Evolutionary conservation across 2,113 vertebrate species (phyloP), one percentile per base, ranked within the genome.

Genomic region (Ascaphus truei): DNA sequence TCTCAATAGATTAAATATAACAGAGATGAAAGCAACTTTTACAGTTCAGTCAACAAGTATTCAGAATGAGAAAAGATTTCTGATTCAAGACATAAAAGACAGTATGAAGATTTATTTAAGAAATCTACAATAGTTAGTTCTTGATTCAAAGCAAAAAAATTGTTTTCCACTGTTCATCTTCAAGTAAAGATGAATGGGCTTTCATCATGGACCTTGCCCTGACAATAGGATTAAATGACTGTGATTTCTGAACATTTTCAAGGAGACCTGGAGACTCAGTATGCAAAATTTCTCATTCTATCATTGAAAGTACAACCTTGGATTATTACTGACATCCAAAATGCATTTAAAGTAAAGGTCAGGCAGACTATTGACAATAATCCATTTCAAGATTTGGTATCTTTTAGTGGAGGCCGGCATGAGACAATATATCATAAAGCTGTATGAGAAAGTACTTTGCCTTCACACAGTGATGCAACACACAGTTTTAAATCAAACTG

Each of bases 221-320:
- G 89, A 88, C 90, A 90, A 87, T 86, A 85, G 83, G 84, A 86
- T 90, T 88, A 88, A 92, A 92, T 90, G 89, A 85, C 81, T 80
- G 72, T 82, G 88, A 88, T 87, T 82, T 79, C 77, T 75, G 81
- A 86, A 79, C 18, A 10, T 78, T 85, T 85, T 87, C 90, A 92
- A 92, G 89, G 90, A 90, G 88, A 90, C 78, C 77, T 62, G 57
- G 82, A 83, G 81, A 85, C 77, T 87, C 85, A 85, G 80, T 87
- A 91, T 91, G 89, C 88, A 90, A 91, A 92, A 79, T 76, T 83
- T 77, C 74, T 81, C 84, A 84, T 89, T 89, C 84, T 88, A 83
- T 91, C 89, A 87, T 79, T 82, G 87, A 37, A 85, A 90, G 81
- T 75, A 74, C 75, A 84, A 80, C 86, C 85, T 90, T 91, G 85